Conservation (phyloP, 2,888 invertebrate genomes). For the Agrochola litura region DNA sequence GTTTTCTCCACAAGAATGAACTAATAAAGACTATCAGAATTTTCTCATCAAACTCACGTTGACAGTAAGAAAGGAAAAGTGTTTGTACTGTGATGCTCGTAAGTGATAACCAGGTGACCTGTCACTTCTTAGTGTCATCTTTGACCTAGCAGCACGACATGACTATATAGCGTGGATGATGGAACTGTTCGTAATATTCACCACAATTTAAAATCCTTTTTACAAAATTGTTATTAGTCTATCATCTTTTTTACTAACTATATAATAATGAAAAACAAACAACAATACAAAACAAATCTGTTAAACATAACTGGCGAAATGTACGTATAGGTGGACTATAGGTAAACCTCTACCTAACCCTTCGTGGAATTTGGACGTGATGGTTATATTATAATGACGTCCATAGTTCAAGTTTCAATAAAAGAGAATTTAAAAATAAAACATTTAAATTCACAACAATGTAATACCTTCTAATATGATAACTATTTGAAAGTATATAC, state of each 20-base stretch:
- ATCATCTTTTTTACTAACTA: neutral
- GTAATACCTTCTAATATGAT: conserved; percentile 22
- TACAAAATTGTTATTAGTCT: neutral
- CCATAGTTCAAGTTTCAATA: neutral
- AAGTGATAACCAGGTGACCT: conserved; percentile 24
- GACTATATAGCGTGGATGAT: neutral
- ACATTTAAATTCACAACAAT: neutral
- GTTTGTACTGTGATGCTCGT: conserved; percentile 6
- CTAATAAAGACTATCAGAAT: conserved; percentile 8
- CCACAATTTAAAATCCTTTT: neutral
- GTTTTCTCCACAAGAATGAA: neutral
- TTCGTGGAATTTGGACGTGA: no score
- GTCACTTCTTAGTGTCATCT: conserved; percentile 21
- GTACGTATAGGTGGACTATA: no score
- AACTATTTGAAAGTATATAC: conserved; percentile 36
- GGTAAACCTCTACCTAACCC: no score
- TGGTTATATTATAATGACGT: neutral
- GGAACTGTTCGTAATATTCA: neutral
- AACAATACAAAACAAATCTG: no score
- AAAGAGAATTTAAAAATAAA: neutral
- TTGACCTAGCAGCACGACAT: conserved; percentile 24
- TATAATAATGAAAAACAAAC: neutral
- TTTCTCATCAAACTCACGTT: conserved; percentile 35
- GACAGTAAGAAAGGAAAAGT: conserved; percentile 29
- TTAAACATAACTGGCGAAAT: no score